phyloP scores from a whole-genome alignment of 2,888 invertebrate genomes.

The Ceriagrion tenellum region DNA sequence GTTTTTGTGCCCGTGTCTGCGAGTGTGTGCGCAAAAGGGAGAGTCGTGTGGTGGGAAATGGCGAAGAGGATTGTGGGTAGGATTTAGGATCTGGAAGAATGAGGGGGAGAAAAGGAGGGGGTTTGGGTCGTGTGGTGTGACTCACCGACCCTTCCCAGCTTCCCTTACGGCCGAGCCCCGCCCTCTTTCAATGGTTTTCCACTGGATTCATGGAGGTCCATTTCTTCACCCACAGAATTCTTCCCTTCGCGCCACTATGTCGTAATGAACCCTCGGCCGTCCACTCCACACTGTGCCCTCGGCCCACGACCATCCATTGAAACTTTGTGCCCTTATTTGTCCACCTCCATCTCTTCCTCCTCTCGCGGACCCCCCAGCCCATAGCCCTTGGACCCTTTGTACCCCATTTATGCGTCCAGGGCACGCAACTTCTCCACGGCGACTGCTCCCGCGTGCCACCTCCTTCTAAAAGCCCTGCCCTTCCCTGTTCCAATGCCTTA shows the following conservation, averaged over 20 bases:
- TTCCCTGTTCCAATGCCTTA: neutral
- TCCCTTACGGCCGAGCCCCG: no score
- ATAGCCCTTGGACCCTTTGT: neutral
- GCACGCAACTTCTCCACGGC: slow-evolving; percentile 3
- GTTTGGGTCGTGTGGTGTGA: neutral
- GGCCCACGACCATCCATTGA: neutral
- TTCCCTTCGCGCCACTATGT: neutral
- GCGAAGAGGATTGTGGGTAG: neutral
- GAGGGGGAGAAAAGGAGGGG: neutral
- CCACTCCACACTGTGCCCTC: slow-evolving; percentile 17
- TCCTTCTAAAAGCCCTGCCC: neutral
- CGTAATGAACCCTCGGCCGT: slow-evolving; percentile 39
- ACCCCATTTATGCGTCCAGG: neutral
- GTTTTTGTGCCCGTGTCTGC: no score
- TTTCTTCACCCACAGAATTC: neutral
- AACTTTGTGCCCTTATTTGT: slow-evolving; percentile 50
- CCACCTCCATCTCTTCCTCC: neutral
- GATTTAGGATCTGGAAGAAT: neutral
- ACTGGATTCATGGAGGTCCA: neutral
- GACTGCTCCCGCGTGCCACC: neutral
- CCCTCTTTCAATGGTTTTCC: neutral
- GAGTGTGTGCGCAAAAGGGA: no score
- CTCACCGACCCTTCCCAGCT: neutral
- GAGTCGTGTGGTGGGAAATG: neutral
- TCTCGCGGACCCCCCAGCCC: neutral